These are phyloP conservation scores for Thereva nobilitata DNA, from an alignment of 2,888 invertebrate species.

Conservation along the genomic window DNA sequence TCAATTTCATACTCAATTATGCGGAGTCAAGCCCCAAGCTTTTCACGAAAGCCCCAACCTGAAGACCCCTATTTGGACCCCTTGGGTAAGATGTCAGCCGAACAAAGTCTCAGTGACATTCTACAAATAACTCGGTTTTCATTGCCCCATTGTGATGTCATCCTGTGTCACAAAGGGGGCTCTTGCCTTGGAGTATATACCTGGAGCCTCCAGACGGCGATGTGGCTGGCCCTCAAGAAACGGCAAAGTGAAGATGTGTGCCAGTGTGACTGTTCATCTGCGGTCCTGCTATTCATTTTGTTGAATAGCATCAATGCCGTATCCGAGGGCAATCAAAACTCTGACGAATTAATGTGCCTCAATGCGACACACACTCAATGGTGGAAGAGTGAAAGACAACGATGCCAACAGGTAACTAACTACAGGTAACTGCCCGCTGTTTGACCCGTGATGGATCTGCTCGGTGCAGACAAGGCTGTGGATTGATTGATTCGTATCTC, in stretches of 20 bases:
- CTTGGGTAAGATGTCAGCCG: constrained; percentile 27
- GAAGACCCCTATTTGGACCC: constrained; percentile 13
- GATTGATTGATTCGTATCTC: constrained; percentile 35
- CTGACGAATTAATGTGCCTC: constrained; percentile 33
- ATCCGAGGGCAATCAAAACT: constrained; percentile 17
- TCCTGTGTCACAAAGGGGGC: constrained; percentile 32
- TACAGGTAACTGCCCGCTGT: not conserved
- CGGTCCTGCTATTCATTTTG: not conserved
- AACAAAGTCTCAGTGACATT: constrained; percentile 26
- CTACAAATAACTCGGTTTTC: constrained; percentile 29
- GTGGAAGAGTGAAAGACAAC: not conserved
- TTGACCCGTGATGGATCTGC: constrained; percentile 16
- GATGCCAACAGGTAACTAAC: constrained; percentile 10
- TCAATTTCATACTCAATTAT: too few species aligned
- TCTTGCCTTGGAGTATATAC: constrained; percentile 12
- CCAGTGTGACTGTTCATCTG: not conserved
- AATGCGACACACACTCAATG: constrained; percentile 7
- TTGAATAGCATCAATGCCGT: constrained; percentile 12
- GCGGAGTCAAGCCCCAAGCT: not conserved
- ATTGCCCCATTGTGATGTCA: constrained; percentile 34
- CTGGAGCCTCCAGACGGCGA: not conserved
- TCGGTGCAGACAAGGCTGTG: constrained; percentile 18
- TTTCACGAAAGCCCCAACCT: not conserved
- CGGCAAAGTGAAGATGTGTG: constrained; percentile 6
- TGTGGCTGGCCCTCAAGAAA: constrained; percentile 2